A percentile compares a stretch with the other conserved stretches of the same genome.
Evolutionary conservation across 1,140 invertebrate genomes (phyloP).

Genomic region (Drosophila miranda): DNA sequence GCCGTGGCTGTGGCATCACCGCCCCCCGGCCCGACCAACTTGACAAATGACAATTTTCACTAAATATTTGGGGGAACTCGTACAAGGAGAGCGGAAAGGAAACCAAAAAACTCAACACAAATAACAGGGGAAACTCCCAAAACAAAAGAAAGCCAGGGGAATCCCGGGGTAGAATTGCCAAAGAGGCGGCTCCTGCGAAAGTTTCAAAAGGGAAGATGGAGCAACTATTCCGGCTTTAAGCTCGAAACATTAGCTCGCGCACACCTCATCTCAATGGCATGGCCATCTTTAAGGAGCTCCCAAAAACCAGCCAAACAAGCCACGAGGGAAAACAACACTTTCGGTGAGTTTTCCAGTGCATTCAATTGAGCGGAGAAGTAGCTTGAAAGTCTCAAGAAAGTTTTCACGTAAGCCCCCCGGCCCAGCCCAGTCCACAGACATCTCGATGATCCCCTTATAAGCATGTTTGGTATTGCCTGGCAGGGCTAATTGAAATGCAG

Average conservation of each 20-base stretch:
- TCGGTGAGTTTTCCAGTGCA: conserved; percentile 19
- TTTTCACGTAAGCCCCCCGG: conserved; percentile 11
- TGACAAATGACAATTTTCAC: conserved; percentile 70
- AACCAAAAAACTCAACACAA: conserved; percentile 28
- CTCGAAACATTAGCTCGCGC: too few species aligned
- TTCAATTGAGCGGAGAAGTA: conserved; percentile 45
- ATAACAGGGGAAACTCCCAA: conserved; percentile 39
- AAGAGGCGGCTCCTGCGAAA: conserved; percentile 39
- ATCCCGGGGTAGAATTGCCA: conserved; percentile 17
- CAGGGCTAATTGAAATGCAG: conserved; percentile 70
- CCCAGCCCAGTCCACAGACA: too few species aligned
- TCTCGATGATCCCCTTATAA: conserved; percentile 12
- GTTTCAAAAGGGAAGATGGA: neutral
- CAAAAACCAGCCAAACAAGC: conserved; percentile 1
- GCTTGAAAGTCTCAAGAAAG: conserved; percentile 36
- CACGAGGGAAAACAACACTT: conserved; percentile 23
- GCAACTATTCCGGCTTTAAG: too few species aligned
- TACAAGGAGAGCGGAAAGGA: conserved; percentile 32
- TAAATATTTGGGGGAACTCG: conserved; percentile 35
- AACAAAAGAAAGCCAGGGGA: conserved; percentile 30
- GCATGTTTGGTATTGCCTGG: conserved; percentile 30
- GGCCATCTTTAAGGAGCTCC: neutral
- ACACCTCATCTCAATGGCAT: neutral
- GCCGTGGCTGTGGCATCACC: neutral
- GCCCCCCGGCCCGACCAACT: conserved; percentile 12